phyloP scores from a whole-genome alignment of 2,888 invertebrate genomes.

The Andrena marginata region DNA sequence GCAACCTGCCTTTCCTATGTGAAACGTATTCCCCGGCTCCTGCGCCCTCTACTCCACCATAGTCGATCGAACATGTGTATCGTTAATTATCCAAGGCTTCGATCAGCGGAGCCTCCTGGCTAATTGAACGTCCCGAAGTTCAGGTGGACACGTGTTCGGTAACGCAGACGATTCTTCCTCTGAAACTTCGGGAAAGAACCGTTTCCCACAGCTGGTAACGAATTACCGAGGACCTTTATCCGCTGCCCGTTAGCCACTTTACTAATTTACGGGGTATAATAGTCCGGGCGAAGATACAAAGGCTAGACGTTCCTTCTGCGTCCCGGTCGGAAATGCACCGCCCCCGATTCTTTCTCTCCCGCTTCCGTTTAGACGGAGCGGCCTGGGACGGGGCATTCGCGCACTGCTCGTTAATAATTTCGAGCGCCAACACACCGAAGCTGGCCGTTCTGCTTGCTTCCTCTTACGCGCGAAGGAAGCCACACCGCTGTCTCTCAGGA shows the following conservation, averaged over 20 bases:
- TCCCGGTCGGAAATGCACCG: slow-evolving; percentile 46
- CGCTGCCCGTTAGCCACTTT: slow-evolving; percentile 78
- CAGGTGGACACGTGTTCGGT: slow-evolving; percentile 10
- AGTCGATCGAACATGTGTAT: no score
- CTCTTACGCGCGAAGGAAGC: neutral
- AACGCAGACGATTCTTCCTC: neutral
- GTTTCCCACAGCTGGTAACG: slow-evolving; percentile 10
- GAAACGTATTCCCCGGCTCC: neutral
- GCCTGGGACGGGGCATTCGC: neutral
- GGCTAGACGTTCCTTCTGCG: slow-evolving; percentile 70
- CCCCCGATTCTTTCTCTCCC: slow-evolving; percentile 21
- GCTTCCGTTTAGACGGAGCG: slow-evolving; percentile 41
- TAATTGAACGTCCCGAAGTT: slow-evolving; percentile 13
- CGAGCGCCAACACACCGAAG: neutral
- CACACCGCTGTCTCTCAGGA: neutral
- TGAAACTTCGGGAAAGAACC: slow-evolving; percentile 34
- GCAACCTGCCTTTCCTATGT: slow-evolving; percentile 16
- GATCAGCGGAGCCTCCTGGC: neutral
- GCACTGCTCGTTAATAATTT: slow-evolving; percentile 28
- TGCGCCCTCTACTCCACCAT: neutral
- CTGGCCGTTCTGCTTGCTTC: neutral
- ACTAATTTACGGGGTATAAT: slow-evolving; percentile 81
- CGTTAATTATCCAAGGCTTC: no score
- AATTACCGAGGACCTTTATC: slow-evolving; percentile 69
- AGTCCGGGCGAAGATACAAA: slow-evolving; percentile 62